Percentiles rank a stretch among this genome's conserved stretches.
Evolutionary conservation across 2,888 invertebrate species (phyloP).

Genomic region (Lingula anatina): DNA sequence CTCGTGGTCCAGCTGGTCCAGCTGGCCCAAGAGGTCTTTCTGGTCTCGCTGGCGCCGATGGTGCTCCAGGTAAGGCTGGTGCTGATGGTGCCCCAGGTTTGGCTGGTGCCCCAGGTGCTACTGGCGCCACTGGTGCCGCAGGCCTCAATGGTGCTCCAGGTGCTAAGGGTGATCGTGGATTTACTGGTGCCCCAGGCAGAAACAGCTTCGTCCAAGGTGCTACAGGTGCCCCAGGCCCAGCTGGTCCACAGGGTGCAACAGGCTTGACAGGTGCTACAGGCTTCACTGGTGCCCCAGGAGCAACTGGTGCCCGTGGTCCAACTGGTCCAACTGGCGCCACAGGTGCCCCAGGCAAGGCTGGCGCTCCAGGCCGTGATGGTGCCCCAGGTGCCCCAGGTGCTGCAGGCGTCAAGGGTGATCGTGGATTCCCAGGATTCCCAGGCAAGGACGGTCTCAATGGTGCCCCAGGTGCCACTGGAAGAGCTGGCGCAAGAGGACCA

Average conservation of each 20-base stretch:
- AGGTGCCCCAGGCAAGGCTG: neutral
- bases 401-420: neutral
- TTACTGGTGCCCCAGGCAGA: neutral
- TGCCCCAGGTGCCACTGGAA: neutral
- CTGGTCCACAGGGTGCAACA: conserved; percentile 67
- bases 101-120: neutral
- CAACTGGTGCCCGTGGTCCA: conserved; percentile 6
- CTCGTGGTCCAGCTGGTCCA: neutral
- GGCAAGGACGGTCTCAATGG: neutral
- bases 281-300: too few species aligned
- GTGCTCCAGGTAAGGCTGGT: neutral
- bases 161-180: neutral
- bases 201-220: neutral
- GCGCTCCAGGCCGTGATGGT: neutral
- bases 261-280: conserved; percentile 52
- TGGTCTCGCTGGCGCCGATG: neutral
- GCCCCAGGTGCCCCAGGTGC: neutral
- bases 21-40: neutral
- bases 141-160: neutral
- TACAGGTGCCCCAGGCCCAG: neutral
- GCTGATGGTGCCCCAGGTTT: neutral
- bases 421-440: neutral
- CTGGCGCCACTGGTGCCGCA: neutral
- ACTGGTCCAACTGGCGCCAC: conserved; percentile 38
- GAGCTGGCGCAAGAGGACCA: neutral